phyloP scores from a whole-genome alignment of 1,140 invertebrate species.

The Luehdorfia chinensis region DNA sequence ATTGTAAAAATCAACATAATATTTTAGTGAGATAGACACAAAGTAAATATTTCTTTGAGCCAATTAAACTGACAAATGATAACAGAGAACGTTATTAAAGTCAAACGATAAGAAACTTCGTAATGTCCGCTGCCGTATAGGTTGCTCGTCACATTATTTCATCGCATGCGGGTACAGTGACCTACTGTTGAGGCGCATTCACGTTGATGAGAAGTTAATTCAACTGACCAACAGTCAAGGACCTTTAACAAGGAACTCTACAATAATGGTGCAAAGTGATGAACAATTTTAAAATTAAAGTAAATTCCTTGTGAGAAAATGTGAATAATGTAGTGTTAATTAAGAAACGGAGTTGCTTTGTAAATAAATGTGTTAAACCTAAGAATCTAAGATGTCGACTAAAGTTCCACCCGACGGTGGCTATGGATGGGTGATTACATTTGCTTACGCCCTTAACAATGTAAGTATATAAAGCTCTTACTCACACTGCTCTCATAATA shows the following conservation, averaged over 20 bases:
- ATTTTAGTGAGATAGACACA: conserved; percentile 23
- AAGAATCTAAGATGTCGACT: conserved; percentile 29
- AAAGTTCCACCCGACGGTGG: conserved; percentile 82
- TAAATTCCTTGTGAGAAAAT: neutral
- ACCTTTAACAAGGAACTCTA: neutral
- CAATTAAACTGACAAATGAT: conserved; percentile 48
- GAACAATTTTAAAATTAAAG: neutral
- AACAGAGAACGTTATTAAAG: conserved; percentile 50
- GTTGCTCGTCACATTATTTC: conserved; percentile 23
- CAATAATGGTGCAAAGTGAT: no score
- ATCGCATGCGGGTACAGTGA: conserved; percentile 13
- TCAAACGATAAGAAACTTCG: conserved; percentile 48
- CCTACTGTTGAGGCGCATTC: conserved; percentile 5
- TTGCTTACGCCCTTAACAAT: conserved; percentile 80
- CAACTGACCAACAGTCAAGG: conserved; percentile 7
- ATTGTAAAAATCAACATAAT: neutral
- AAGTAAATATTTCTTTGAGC: conserved; percentile 35
- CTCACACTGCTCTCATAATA: no score
- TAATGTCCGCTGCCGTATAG: conserved; percentile 26
- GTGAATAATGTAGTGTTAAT: conserved; percentile 3
- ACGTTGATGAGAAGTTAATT: conserved; percentile 5
- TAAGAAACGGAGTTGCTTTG: no score
- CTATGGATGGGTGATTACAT: conserved; percentile 83
- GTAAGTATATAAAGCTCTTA: conserved; percentile 72
- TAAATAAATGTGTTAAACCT: no score